Base-by-base conservation (phyloP, 2,888 invertebrate species). In the Drosophila limbata region DNA sequence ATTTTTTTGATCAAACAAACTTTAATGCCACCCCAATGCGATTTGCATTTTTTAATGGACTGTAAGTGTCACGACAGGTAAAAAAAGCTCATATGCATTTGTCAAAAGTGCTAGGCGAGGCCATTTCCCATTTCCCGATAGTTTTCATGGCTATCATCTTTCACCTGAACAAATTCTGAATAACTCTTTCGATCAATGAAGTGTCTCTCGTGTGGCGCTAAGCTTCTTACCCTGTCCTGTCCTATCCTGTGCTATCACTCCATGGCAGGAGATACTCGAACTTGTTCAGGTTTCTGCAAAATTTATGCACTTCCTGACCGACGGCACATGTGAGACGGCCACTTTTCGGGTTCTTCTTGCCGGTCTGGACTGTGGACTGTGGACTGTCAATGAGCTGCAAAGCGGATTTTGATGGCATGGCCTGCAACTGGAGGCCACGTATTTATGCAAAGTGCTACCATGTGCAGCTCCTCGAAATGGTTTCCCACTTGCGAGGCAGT, bases 31-130 rank as follows among this genome's bases (percentile, higher is more conserved):
- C 56, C 48, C 56, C 51, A 39, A n/a, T 67, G 53, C 37, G 69
- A 73, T 82, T 79, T 84, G 70, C 80, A 84, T 79, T 80, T 85
- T 87, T 78, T 82, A 87, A 88, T 80, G 84, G 78, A 78, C 85
- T 64, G 80, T 82, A 78, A 82, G 73, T 73, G 67, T 51, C 37
- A 19, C 37, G 52, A 69, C 48, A 53, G 37, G 31, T 11, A 53
- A 52, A 19, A 73, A 69, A 66, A 68, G 45, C 47, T 51, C 73
- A 65, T 50, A 64, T 75, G 72, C 72, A 73, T 73, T 52, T 59
- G 37, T 47, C 9, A 52, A 33, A 50, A 48, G 28, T 25, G 31
- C 28, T 40, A 50, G 40, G 45, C 53, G 19, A 15, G 33, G 31
- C 33, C n/a, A 47, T 64, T 42, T 56, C 47, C 70, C 61, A 21